phyloP scores from a whole-genome alignment of 2,113 vertebrate species.

The Erythrolamprus reginae region DNA sequence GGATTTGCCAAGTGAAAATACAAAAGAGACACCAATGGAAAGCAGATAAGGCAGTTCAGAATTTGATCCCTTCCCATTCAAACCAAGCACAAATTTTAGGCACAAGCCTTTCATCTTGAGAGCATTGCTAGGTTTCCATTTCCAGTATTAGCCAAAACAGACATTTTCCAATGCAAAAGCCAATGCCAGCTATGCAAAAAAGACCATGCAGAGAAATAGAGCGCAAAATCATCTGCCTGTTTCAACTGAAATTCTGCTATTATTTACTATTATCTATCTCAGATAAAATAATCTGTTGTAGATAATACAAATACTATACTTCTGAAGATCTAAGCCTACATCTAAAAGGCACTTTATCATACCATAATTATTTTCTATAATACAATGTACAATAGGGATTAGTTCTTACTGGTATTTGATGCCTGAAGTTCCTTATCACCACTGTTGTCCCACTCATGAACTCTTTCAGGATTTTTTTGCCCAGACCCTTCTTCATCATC shows the following conservation, averaged over 20 bases:
- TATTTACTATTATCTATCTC: background rate
- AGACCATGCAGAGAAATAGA: background rate
- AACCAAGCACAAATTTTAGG: background rate
- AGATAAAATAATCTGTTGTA: background rate
- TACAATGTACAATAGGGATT: background rate
- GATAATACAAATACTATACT: background rate
- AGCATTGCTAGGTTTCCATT: background rate
- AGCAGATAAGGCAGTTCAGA: background rate
- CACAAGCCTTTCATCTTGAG: background rate
- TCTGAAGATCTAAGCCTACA: background rate
- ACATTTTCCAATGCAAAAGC: background rate
- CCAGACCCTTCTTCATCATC: conserved; percentile 15
- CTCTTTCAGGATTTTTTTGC: conserved; percentile 16
- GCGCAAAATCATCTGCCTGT: background rate
- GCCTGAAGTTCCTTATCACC: background rate
- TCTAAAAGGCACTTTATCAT: background rate
- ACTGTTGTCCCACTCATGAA: conserved; percentile 43
- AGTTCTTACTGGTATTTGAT: conserved; percentile 38
- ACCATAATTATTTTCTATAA: background rate
- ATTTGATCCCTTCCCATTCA: background rate
- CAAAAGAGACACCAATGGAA: background rate
- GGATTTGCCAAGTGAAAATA: fast-evolving
- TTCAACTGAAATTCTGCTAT: background rate
- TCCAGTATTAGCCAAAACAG: background rate
- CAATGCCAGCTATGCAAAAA: background rate